Conservation (phyloP, 1,140 invertebrate genomes). For the Drosophila guanche region DNA sequence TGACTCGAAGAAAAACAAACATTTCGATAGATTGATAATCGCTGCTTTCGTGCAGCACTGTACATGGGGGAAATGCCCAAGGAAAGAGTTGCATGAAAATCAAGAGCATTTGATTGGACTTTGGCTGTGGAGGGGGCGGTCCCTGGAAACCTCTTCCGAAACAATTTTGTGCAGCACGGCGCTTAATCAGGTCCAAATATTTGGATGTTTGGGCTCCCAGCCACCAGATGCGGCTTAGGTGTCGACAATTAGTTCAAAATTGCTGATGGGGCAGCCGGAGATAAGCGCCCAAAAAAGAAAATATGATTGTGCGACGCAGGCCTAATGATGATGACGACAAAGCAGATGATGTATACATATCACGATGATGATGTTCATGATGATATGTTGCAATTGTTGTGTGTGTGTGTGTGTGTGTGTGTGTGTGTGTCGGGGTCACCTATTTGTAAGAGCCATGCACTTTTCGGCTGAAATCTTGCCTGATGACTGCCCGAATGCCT, state of each 20-base stretch:
- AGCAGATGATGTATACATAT: not conserved
- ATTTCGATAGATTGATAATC: no score
- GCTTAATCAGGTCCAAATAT: slow-evolving; percentile 5
- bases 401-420: no score
- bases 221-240: slow-evolving; percentile 1
- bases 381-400: slow-evolving; percentile 30
- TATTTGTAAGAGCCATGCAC: slow-evolving; percentile 17
- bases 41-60: no score
- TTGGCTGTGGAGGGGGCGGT: no score
- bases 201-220: no score
- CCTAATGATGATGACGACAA: slow-evolving; percentile 37
- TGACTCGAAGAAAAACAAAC: no score
- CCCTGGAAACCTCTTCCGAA: slow-evolving; percentile 3
- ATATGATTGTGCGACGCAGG: slow-evolving; percentile 17
- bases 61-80: no score
- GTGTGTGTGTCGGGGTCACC: slow-evolving; percentile 22
- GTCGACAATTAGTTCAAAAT: slow-evolving; percentile 37
- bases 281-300: slow-evolving; percentile 5
- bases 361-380: slow-evolving; percentile 1
- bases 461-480: slow-evolving; percentile 4
- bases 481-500: no score
- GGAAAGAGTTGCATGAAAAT: no score
- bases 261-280: slow-evolving; percentile 27
- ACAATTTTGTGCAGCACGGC: slow-evolving; percentile 8
- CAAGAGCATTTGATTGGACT: no score